phyloP scores from a whole-genome alignment of 2,797 vertebrate species.

The Gadopsis marmoratus region DNA sequence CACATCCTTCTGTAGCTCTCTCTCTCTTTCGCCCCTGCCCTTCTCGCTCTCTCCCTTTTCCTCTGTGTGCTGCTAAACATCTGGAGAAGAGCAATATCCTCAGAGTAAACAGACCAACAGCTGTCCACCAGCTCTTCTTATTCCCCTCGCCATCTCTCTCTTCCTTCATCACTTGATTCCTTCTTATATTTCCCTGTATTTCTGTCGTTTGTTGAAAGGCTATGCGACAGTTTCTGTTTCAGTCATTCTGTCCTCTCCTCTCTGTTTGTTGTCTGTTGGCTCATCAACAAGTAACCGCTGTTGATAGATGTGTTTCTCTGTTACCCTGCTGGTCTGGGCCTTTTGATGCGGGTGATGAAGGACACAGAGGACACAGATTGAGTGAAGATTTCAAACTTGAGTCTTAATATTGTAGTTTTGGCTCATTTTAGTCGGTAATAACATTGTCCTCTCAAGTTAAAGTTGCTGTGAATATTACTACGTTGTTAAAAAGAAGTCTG shows the following conservation, averaged over 20 bases:
- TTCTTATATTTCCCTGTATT: slow-evolving; percentile 26
- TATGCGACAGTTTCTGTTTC: slow-evolving; percentile 45
- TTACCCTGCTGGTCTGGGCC: slow-evolving; percentile 24
- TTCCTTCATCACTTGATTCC: slow-evolving; percentile 60
- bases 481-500: background rate
- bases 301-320: slow-evolving; percentile 62
- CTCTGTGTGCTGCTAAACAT: slow-evolving; percentile 78
- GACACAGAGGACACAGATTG: slow-evolving; percentile 40
- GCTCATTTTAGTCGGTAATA: background rate
- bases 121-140: slow-evolving; percentile 76
- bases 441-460: background rate
- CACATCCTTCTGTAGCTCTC: slow-evolving; percentile 59
- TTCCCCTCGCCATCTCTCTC: slow-evolving; percentile 52
- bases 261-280: slow-evolving; percentile 38
- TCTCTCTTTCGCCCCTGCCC: slow-evolving; percentile 40
- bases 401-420: slow-evolving; percentile 3
- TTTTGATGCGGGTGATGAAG: slow-evolving; percentile 43
- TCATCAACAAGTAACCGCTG: slow-evolving; percentile 39
- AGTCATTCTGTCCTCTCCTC: slow-evolving; percentile 29
- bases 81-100: slow-evolving; percentile 81
- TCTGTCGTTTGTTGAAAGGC: slow-evolving; percentile 24
- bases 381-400: slow-evolving; percentile 23
- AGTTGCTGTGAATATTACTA: background rate
- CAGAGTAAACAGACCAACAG: slow-evolving; percentile 82
- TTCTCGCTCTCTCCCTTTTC: slow-evolving; percentile 57